A percentile compares a stretch with the other conserved stretches of the same genome.
Evolutionary conservation across 2,888 invertebrate species (phyloP).

Genomic region (Drosophila quinaria): DNA sequence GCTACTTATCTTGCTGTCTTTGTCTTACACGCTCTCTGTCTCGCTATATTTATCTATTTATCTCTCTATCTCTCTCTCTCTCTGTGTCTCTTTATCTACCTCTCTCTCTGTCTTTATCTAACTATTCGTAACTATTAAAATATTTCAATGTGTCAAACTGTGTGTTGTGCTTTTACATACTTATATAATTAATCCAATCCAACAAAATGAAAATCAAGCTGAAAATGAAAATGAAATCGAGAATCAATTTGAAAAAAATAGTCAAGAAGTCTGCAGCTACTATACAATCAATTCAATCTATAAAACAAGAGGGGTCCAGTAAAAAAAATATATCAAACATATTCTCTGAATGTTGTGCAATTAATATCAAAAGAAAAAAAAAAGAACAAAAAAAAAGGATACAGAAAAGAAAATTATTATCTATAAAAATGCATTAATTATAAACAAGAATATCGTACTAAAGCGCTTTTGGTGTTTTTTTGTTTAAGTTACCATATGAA

Average conservation of each 20-base stretch:
- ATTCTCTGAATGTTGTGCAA: conserved; percentile 82
- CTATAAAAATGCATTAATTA: conserved; percentile 68
- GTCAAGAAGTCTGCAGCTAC: conserved; percentile 31
- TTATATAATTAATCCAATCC: conserved; percentile 50
- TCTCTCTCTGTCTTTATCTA: conserved; percentile 36
- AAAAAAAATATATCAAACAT: conserved; percentile 43
- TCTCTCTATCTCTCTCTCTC: conserved; percentile 20
- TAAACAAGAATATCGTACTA: conserved; percentile 66
- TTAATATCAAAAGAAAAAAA: conserved; percentile 49
- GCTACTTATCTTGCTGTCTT: conserved; percentile 51
- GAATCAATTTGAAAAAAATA: conserved; percentile 31
- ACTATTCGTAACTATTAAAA: conserved; percentile 55
- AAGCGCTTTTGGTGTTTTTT: conserved; percentile 83
- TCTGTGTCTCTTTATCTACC: conserved; percentile 34
- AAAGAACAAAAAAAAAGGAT: conserved; percentile 39
- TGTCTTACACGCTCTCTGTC: conserved; percentile 52
- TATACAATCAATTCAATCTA: conserved; percentile 59
- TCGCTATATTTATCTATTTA: conserved; percentile 31
- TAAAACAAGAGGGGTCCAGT: conserved; percentile 84
- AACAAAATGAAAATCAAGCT: conserved; percentile 45
- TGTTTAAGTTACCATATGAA: conserved; percentile 46
- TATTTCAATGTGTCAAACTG: conserved; percentile 79
- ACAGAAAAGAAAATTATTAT: conserved; percentile 51
- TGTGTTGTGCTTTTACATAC: conserved; percentile 81
- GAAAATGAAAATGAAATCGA: conserved; percentile 42